These are phyloP conservation scores for Idaea dimidiata DNA, from an alignment of 2,888 invertebrate species.

Conservation along the genomic window DNA sequence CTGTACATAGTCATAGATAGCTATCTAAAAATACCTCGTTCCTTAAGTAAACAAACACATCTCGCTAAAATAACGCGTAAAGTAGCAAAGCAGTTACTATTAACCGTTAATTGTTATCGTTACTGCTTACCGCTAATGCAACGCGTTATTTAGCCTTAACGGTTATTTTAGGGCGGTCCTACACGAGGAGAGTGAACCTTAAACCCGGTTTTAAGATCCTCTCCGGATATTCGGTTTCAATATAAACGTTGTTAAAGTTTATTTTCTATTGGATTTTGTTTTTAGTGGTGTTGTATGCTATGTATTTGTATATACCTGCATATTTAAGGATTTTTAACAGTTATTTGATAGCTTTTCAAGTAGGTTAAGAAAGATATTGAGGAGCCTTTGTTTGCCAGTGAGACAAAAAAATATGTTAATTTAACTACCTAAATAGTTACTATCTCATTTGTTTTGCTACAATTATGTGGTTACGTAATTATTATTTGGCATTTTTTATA, in stretches of 20 bases:
- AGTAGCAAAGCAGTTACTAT: conserved; percentile 59
- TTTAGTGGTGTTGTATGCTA: not conserved
- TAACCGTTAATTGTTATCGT: conserved; percentile 65
- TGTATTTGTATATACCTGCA: not conserved
- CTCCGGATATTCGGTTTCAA: conserved; percentile 3
- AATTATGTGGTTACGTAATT: too few relatives aligned
- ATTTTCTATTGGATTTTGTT: conserved; percentile 1
- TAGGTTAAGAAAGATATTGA: too few relatives aligned
- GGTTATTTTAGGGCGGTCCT: conserved; percentile 32
- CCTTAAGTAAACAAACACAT: conserved; percentile 6
- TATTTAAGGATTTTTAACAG: too few relatives aligned
- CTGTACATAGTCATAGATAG: not conserved
- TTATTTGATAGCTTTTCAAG: too few relatives aligned
- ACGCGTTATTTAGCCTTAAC: conserved; percentile 46
- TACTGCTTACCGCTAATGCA: conserved; percentile 64
- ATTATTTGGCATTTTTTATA: too few relatives aligned
- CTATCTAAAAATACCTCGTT: not conserved
- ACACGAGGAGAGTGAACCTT: conserved; percentile 11
- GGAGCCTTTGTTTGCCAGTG: too few relatives aligned
- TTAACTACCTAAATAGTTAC: too few relatives aligned
- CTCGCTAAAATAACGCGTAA: conserved; percentile 27
- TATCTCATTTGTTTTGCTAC: too few relatives aligned
- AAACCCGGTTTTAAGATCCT: conserved; percentile 1
- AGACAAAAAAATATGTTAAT: too few relatives aligned
- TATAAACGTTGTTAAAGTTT: conserved; percentile 3